phyloP scores from a whole-genome alignment of 2,113 vertebrate species.

The Calyptommatus sinebrachiatus region DNA sequence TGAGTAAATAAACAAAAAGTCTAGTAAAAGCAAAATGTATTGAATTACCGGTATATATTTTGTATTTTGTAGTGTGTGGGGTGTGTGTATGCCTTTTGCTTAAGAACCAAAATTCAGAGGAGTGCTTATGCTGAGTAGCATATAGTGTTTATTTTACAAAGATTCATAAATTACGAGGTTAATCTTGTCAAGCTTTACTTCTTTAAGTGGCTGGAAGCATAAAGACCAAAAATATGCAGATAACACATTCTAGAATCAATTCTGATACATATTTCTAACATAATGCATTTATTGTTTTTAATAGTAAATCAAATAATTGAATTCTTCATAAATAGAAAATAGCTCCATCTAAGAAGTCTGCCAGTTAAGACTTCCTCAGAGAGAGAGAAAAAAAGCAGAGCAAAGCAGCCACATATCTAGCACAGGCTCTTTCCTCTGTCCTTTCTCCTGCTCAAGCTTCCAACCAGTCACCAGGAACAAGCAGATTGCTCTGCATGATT shows the following conservation, averaged over 20 bases:
- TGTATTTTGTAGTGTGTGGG: conserved; percentile 24
- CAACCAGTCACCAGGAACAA: too few species aligned
- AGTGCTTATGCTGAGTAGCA: conserved; percentile 8
- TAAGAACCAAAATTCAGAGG: conserved; percentile 33
- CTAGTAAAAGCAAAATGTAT: not conserved
- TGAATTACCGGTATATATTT: not conserved
- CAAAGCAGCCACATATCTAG: too few species aligned
- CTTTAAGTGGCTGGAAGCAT: conserved; percentile 44
- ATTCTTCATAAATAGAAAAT: too few species aligned
- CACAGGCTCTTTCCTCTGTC: too few species aligned
- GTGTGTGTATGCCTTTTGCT: conserved; percentile 28
- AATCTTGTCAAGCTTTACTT: conserved; percentile 40
- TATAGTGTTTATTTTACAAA: conserved; percentile 33
- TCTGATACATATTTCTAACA: not conserved
- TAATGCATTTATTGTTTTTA: not conserved
- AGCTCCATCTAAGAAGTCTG: too few species aligned
- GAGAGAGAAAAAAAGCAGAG: too few species aligned
- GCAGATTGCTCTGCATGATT: too few species aligned
- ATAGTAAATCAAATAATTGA: not conserved
- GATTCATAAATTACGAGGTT: conserved; percentile 55
- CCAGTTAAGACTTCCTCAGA: too few species aligned
- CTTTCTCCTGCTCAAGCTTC: too few species aligned
- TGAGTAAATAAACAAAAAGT: conserved; percentile 12
- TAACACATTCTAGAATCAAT: conserved; percentile 22
- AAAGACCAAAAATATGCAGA: conserved; percentile 51